Evolutionary conservation across 1,140 invertebrate genomes (phyloP).

Genomic region (Cecropterus lyciades): DNA sequence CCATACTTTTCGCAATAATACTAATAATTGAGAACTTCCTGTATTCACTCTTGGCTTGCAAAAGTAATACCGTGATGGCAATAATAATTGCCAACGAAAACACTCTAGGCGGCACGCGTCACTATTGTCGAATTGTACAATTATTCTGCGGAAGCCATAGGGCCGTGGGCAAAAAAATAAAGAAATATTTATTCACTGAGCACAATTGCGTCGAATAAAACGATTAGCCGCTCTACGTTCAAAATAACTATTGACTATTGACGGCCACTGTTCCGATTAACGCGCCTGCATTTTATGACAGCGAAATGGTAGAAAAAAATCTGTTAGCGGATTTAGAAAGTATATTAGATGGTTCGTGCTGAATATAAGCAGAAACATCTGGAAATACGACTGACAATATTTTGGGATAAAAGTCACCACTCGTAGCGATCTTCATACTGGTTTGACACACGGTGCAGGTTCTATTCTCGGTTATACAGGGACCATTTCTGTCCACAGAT

Average conservation of each 20-base stretch:
- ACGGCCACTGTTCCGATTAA: slow-evolving; percentile 14
- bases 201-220: slow-evolving; percentile 58
- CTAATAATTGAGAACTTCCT: background rate
- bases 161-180: slow-evolving; percentile 48
- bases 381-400: too few species aligned
- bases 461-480: too few species aligned
- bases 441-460: too few species aligned
- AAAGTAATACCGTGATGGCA: slow-evolving; percentile 36
- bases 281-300: slow-evolving; percentile 21
- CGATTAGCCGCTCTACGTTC: slow-evolving; percentile 49
- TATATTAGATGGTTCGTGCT: background rate
- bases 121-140: slow-evolving; percentile 50
- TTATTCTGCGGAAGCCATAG: slow-evolving; percentile 46
- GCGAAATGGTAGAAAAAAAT: slow-evolving; percentile 11
- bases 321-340: slow-evolving; percentile 18
- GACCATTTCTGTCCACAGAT: too few species aligned
- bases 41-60: slow-evolving; percentile 25
- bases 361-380: too few species aligned
- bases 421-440: too few species aligned
- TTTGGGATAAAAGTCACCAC: too few species aligned
- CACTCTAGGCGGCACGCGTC: slow-evolving; percentile 71
- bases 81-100: slow-evolving; percentile 57
- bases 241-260: slow-evolving; percentile 43
- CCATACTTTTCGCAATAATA: too few species aligned
- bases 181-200: slow-evolving; percentile 65